Base-by-base conservation (phyloP, 2,797 vertebrate species). In the Rhodeus uyekii region DNA sequence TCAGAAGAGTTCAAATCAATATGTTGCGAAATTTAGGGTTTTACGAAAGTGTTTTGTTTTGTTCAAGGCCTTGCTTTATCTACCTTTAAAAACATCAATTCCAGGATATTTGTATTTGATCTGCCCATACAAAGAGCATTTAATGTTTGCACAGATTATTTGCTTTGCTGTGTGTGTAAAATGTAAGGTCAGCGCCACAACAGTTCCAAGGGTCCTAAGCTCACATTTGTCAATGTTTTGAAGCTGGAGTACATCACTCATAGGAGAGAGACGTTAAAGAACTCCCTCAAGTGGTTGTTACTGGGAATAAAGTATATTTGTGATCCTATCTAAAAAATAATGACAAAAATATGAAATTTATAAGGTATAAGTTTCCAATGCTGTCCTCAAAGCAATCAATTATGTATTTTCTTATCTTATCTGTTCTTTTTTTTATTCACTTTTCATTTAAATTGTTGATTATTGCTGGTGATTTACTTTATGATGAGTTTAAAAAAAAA, bases 71-170 rank as follows among this genome's bases (percentile, higher is more conserved):
- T 77, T 46, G 75, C 24, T 24, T 18, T 5, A 58, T n/a, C 2
- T 2, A 19, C 0, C 14, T 32, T 19, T 6, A 71, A 71, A 27
- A 16, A 44, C 42, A 65, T 61, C 10, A 50, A 4, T 64, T 81
- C 44, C 32, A 10, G 46, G 8, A 38, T 63, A 36, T 74, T 38
- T 74, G 32, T 55, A 16, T 65, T 60, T 81, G 10, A 53, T 39
- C 8, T n/a, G 65, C 18, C 24, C 18, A 29, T 74, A 29, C 12
- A 81, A 73, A 81, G 71, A 50, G 32, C 69, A 53, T 67, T 38
- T 48, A 7, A 39, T 50, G 42, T 75, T 81, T 81, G 18, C 69
- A 50, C 44, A 32, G 5, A 75, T 2, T 53, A 39, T 74, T 81
- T 81, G 71, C 48, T 81, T 74, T 53, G 55, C 55, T n/a, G 13